Base-by-base conservation (phyloP, 2,797 vertebrate genomes). In the Myotis vivesi region DNA sequence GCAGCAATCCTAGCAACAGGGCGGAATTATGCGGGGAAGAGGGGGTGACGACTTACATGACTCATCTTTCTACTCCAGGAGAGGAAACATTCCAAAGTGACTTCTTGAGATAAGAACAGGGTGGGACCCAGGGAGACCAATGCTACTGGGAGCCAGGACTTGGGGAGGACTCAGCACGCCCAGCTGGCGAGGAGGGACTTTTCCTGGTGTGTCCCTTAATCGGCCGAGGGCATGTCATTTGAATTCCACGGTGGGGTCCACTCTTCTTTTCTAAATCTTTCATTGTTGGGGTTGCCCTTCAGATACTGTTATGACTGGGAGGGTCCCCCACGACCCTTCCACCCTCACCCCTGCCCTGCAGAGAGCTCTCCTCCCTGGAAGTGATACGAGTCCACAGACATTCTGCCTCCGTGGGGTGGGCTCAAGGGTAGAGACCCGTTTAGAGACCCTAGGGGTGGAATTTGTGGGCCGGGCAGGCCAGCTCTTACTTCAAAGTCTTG, bases 31-130 rank as follows among this genome's bases (percentile, higher is more conserved):
- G 36, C 46, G 11, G 36, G 51, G 59, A 53, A 55, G 51, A 38
- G 73, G 75, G 51, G 68, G 17, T 8, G 76, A 57, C 1, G 5
- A 8, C 8, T 23, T 38, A 87, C 64, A 81, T 6, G 69, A 75
- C 23, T 59, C 46, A 86, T 69, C 51, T 44, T 76, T 38, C 51
- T 30, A 38, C 59, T 12, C 15, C 36, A 49, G 7, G 8, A 28
- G 25, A 80, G 38, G 71, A 96, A 83, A 80, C 83, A 68, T 66
- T 76, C 69, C 93, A 79, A 51, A 71, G 33, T 4, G 30, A 71
- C 83, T 33, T 13, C 72, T 57, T 1, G 15, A 85, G 38, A 68
- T 44, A 55, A 71, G 25, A 72, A 68, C 33, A n/a, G 73, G 82
- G 77, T 59, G 66, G 82, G 11, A 62, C 41, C 13, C 44, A 0